A percentile compares a stretch with the other conserved stretches of the same genome.
phyloP scores from a whole-genome alignment of 1,140 invertebrate species.

The Plutomurus gul region DNA sequence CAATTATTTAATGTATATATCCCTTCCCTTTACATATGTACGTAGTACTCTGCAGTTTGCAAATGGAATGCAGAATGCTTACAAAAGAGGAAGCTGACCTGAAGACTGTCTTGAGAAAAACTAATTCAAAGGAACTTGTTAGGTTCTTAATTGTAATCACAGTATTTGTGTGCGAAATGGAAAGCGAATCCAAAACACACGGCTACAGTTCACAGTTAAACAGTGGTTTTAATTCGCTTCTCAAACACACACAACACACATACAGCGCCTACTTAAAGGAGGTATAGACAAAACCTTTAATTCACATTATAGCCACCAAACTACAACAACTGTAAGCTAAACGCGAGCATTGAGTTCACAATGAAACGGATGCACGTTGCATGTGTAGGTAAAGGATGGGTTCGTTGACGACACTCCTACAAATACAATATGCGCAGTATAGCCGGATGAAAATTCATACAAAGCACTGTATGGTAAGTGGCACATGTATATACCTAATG shows the following conservation, averaged over 20 bases:
- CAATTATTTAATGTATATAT: not conserved
- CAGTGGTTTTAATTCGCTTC: not conserved
- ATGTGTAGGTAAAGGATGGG: constrained; percentile 17
- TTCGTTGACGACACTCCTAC: too few species aligned
- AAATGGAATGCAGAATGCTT: not conserved
- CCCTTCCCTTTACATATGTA: not conserved
- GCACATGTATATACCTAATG: too few species aligned
- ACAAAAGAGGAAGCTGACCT: not conserved
- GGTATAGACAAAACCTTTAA: not conserved
- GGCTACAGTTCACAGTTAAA: not conserved
- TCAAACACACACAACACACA: not conserved
- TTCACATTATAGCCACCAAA: not conserved
- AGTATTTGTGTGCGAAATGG: not conserved
- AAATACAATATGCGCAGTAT: not conserved
- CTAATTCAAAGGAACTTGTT: not conserved
- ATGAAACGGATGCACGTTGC: constrained; percentile 8
- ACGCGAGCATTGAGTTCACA: too few species aligned
- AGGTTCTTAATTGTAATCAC: not conserved
- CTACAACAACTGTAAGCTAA: too few species aligned
- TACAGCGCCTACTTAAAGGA: not conserved
- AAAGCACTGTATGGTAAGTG: too few species aligned
- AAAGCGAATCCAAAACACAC: constrained; percentile 10
- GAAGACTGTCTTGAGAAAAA: not conserved
- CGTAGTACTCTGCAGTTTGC: not conserved
- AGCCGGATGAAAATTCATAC: not conserved